Evolutionary conservation across 1,140 invertebrate genomes (phyloP), one percentile per base, ranked within the genome.

Genomic region (Frieseomelitta varia): DNA sequence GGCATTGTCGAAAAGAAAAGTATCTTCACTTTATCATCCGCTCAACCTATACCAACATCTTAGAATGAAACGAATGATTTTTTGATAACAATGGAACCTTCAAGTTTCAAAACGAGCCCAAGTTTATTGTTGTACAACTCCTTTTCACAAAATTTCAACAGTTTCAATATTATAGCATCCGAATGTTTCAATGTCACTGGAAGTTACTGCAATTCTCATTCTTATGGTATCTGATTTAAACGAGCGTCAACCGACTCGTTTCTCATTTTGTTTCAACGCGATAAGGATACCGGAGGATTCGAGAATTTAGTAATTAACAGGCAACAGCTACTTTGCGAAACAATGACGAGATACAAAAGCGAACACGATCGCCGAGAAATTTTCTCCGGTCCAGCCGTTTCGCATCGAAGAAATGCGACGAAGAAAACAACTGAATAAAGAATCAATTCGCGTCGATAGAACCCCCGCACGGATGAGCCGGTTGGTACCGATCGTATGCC

Each of bases 381-480:
- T 87, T 74, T 73, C n/a, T 78, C 74, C 77, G 73, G 30, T 67
- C 30, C 8, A n/a, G 69, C 72, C 73, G 82, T 39, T 81, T 51
- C 69, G 55, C 30, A 24, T 51, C 39, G 21, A 4, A 55, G 82
- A 19, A 79, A 78, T 55, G 88, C 75, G 68, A 85, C 74, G 72
- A 56, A 71, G 81, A 89, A 80, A 85, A 82, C 77, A n/a, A n/a
- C n/a, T n/a, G 67, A 55, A 77, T 61, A 67, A 76, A 75, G 73
- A 82, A 90, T 89, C 89, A 78, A 90, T 85, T 89, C 30, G 53
- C 67, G 79, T 63, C 71, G 75, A 86, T 84, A 78, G 74, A 34
- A 77, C 73, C 81, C 47, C 68, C 67, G 80, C 17, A 30, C 47
- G 65, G 81, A 89, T 81, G 79, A 81, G 81, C 81, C 56, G 51